Conservation (phyloP, 2,113 vertebrate species). For the Phalacrocorax carbo region DNA sequence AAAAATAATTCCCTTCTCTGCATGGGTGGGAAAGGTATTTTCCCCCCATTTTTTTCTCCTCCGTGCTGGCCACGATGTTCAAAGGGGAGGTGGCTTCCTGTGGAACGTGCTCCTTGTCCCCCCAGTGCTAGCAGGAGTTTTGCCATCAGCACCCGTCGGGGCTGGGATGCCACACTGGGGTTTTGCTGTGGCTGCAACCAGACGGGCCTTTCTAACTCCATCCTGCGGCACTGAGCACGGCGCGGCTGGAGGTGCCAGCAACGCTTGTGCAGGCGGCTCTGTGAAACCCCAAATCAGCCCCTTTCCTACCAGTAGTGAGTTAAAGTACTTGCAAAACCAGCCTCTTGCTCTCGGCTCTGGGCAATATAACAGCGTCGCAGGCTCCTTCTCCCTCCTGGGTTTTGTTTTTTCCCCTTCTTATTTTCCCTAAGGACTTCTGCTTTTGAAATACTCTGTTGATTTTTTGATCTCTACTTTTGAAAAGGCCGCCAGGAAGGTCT, state of each 20-base stretch:
- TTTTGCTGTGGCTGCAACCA: not conserved
- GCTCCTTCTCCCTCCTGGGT: not conserved
- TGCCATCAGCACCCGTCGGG: accelerated
- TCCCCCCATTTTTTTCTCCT: not conserved
- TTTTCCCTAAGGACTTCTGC: not conserved
- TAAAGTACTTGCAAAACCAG: not conserved
- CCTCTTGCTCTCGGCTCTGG: not conserved
- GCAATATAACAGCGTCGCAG: accelerated
- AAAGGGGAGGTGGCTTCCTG: not conserved
- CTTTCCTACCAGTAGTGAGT: not conserved
- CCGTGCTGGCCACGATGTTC: not conserved
- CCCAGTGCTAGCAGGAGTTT: not conserved
- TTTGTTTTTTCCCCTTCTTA: not conserved
- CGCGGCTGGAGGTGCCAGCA: not conserved
- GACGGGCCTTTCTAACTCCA: not conserved
- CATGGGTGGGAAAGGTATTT: not conserved
- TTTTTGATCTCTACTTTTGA: constrained; percentile 11
- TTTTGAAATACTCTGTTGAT: not conserved
- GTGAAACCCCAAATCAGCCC: not conserved
- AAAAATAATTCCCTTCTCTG: not conserved
- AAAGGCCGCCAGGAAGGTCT: constrained; percentile 14
- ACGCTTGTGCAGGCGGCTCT: not conserved
- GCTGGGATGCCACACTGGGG: accelerated
- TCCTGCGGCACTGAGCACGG: not conserved
- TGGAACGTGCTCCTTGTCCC: not conserved